A percentile compares a stretch with the other conserved stretches of the same genome.
Conservation (phyloP, 2,113 vertebrate genomes). For the Tapirus terrestris region DNA sequence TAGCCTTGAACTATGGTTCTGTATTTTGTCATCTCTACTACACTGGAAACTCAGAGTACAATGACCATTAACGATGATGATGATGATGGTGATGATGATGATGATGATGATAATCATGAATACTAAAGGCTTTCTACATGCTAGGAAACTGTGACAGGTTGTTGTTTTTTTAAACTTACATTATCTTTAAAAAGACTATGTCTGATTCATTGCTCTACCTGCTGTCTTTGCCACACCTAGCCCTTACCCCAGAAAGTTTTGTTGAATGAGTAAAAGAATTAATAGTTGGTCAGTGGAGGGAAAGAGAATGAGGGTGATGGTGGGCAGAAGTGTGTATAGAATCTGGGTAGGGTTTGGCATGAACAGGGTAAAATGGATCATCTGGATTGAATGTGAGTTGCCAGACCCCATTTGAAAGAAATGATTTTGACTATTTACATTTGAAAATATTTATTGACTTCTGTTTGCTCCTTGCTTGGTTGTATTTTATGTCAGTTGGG, state of each 20-base stretch:
- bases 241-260: slow-evolving; percentile 1
- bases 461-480: not conserved
- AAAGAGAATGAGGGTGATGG: not conserved
- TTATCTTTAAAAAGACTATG: not conserved
- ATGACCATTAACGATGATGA: not conserved
- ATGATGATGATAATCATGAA: not conserved
- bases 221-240: not conserved
- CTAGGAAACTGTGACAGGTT: not conserved
- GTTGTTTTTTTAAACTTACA: not conserved
- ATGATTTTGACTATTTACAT: not conserved
- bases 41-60: not conserved
- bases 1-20: not conserved
- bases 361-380: not conserved
- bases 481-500: not conserved
- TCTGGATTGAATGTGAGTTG: not conserved
- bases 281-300: not conserved
- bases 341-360: not conserved
- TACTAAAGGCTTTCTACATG: not conserved
- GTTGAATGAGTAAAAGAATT: not conserved
- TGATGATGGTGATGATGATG: not conserved
- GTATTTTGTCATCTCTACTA: not conserved
- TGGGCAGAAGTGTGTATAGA: not conserved
- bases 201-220: not conserved
- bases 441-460: slow-evolving; percentile 50
- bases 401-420: slow-evolving; percentile 5